Conservation (phyloP, 1,140 invertebrate genomes). For the Aphis gossypii region DNA sequence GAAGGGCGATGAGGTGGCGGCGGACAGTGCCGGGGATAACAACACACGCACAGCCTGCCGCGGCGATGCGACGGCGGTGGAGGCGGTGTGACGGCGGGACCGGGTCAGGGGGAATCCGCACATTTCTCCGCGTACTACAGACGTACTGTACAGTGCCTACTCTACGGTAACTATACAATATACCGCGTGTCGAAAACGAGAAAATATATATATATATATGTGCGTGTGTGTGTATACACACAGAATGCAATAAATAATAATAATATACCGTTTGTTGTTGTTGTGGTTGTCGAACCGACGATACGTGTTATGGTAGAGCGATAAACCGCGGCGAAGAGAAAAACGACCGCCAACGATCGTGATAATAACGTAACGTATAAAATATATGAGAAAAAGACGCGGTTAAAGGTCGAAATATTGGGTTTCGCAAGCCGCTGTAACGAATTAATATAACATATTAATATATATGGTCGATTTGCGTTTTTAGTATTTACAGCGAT, state of each 20-base stretch:
- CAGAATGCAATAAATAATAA: neutral
- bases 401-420: neutral
- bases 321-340: neutral
- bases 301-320: neutral
- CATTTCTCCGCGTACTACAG: conserved; percentile 51
- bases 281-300: conserved; percentile 4
- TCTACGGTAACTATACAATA: conserved; percentile 47
- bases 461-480: neutral
- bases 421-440: neutral
- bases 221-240: neutral
- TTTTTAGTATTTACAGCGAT: neutral
- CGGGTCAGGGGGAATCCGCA: conserved; percentile 51
- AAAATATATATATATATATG: neutral
- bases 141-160: conserved; percentile 40
- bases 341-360: neutral
- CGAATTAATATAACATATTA: neutral
- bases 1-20: neutral
- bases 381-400: neutral
- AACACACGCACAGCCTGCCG: conserved; percentile 4
- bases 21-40: neutral
- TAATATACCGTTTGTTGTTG: neutral
- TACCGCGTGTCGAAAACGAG: neutral
- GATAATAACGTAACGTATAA: neutral
- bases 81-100: neutral
- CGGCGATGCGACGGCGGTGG: neutral